phyloP scores from a whole-genome alignment of 2,888 invertebrate species.

The Phaedon cochleariae region DNA sequence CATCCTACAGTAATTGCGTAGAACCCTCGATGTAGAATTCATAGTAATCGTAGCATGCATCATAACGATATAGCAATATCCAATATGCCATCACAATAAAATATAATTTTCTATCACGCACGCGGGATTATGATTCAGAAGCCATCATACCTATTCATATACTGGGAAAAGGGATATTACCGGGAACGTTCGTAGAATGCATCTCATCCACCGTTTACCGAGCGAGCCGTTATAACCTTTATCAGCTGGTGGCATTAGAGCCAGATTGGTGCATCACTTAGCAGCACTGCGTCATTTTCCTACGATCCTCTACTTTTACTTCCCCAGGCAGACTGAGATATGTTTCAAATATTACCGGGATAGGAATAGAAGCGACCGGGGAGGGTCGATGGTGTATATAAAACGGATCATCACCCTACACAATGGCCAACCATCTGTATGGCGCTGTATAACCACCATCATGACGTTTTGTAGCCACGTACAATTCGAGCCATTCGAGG shows the following conservation, averaged over 20 bases:
- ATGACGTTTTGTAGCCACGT: constrained; percentile 6
- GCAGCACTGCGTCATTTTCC: not conserved
- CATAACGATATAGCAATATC: constrained; percentile 35
- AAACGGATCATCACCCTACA: constrained; percentile 53
- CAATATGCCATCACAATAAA: constrained; percentile 44
- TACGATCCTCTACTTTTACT: not conserved
- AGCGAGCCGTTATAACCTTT: too few species aligned
- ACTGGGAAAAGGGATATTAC: constrained; percentile 45
- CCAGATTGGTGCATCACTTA: not conserved
- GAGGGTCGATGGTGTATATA: constrained; percentile 54
- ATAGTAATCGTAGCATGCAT: constrained; percentile 39
- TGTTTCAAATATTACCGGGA: constrained; percentile 49
- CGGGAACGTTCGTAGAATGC: not conserved
- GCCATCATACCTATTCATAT: constrained; percentile 56
- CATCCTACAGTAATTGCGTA: constrained; percentile 22
- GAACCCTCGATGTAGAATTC: too few species aligned
- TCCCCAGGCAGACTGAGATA: constrained; percentile 46
- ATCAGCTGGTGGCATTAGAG: not conserved
- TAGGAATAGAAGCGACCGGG: constrained; percentile 40
- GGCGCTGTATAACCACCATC: constrained; percentile 25
- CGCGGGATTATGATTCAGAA: constrained; percentile 56
- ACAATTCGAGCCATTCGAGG: too few species aligned
- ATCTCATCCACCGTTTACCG: not conserved
- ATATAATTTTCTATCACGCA: constrained; percentile 57
- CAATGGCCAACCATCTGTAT: constrained; percentile 45